phyloP scores from a whole-genome alignment of 2,888 invertebrate species.

The Xanthorhoe spadicearia region DNA sequence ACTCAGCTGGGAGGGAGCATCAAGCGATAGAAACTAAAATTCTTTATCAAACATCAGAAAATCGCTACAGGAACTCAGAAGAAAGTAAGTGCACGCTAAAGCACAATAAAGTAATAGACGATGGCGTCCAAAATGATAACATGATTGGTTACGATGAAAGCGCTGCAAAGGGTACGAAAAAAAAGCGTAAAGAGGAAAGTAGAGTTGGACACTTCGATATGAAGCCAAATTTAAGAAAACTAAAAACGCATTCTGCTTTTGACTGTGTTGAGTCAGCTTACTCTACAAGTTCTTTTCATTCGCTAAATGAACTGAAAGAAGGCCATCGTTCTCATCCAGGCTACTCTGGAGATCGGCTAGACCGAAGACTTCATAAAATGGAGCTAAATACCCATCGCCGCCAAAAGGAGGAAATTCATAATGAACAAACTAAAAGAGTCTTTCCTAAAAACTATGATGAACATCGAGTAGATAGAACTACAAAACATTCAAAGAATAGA shows the following conservation, averaged over 20 bases:
- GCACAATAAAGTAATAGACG: conserved; percentile 26
- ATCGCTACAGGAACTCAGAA: conserved; percentile 52
- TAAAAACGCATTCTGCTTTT: conserved; percentile 51
- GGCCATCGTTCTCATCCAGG: conserved; percentile 36
- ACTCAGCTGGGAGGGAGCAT: conserved; percentile 41
- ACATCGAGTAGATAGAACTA: conserved; percentile 44
- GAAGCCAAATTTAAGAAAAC: conserved; percentile 48
- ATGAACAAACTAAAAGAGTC: conserved; percentile 42
- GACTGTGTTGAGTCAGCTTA: conserved; percentile 51
- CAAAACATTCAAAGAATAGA: conserved; percentile 36
- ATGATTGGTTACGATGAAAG: conserved; percentile 24
- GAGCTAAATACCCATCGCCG: conserved; percentile 36
- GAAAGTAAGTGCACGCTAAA: conserved; percentile 49
- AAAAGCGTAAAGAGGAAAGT: conserved; percentile 51
- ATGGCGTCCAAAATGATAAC: conserved; percentile 18
- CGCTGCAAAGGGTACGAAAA: conserved; percentile 46
- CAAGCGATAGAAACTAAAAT: conserved; percentile 56
- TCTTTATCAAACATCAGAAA: conserved; percentile 58
- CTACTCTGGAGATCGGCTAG: conserved; percentile 40
- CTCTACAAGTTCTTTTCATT: conserved; percentile 62
- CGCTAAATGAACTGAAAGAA: conserved; percentile 51
- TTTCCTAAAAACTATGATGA: conserved; percentile 32
- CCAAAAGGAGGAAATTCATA: conserved; percentile 44
- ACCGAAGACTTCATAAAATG: conserved; percentile 45
- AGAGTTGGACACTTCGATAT: conserved; percentile 38